Evolutionary conservation across 2,888 invertebrate species (phyloP).

Genomic region (Elmis aenea): DNA sequence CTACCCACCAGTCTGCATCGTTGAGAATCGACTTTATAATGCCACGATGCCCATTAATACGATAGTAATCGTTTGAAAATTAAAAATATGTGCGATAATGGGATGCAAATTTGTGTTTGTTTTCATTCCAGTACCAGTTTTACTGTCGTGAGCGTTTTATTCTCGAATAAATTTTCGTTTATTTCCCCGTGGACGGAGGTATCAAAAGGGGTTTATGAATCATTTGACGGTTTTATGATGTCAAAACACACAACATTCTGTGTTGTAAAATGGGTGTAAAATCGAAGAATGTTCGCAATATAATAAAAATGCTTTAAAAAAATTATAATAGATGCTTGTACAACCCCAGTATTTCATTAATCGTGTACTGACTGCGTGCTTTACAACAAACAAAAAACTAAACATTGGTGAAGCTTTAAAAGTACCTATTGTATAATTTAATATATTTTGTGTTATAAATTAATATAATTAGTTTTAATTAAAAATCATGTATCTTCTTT

Average conservation of each 20-base stretch:
- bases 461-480: too few relatives aligned
- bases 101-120: conserved; percentile 38
- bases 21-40: conserved; percentile 16
- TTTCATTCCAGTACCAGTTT: conserved; percentile 30
- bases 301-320: conserved; percentile 9
- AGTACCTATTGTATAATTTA: too few relatives aligned
- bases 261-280: conserved; percentile 29
- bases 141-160: conserved; percentile 35
- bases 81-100: conserved; percentile 29
- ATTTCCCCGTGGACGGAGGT: conserved; percentile 17
- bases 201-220: conserved; percentile 24
- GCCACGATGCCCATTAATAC: conserved; percentile 18
- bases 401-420: too few relatives aligned
- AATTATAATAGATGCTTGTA: too few relatives aligned
- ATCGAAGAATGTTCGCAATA: conserved; percentile 20
- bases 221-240: conserved; percentile 36
- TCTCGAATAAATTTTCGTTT: conserved; percentile 36
- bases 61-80: conserved; percentile 23
- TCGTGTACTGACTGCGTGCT: too few relatives aligned
- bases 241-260: conserved; percentile 34
- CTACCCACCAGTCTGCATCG: conserved; percentile 7
- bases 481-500: too few relatives aligned
- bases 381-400: too few relatives aligned
- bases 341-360: too few relatives aligned
- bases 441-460: too few relatives aligned